Evolutionary conservation across 2,797 vertebrate genomes (phyloP), one percentile per base, ranked within the genome.

Genomic region (Spinibarbus caldwelli): DNA sequence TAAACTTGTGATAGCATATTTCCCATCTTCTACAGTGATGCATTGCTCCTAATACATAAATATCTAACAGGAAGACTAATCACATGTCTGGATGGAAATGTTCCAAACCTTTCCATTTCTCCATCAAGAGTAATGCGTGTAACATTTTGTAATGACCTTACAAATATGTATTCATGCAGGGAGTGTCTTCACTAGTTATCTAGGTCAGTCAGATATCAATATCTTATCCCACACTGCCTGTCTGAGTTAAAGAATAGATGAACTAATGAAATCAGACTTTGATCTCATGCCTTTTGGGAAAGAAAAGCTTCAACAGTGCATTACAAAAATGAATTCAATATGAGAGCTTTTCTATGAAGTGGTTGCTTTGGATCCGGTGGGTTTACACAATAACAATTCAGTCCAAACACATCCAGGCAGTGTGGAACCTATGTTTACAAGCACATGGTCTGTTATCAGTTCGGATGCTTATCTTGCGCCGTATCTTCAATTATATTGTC

Each of bases 261-360:
- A 85, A 85, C 73, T 31, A 78, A 83, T 70, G 59, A 80, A 87
- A 87, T 72, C 71, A 36, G 75, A 72, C 83, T 87, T 85, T 88
- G 85, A 88, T 86, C 78, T 78, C 49, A 41, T 47, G 66, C 57
- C 85, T 47, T 80, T 78, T 73, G 66, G 79, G 29, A 73, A 57
- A 54, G 36, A 59, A 78, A 77, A 36, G 36, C 36, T 84, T 76
- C 72, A 76, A 62, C 23, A 31, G 23, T 41, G 11, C 12, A 2
- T 23, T 67, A 41, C 31, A 67, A 77, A 77, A 36, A 21, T 47
- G 29, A 54, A 76, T 76, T 66, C 59, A 38, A 76, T 49, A 77
- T 52, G 59, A 29, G 6, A 67, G 10, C 54, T 52, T 59, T 72
- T 11, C 67, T 49, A 59, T 34, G 21, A 70, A 43, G 15, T 43